A percentile compares a stretch with the other conserved stretches of the same genome.
Evolutionary conservation across 2,113 vertebrate genomes (phyloP).

Genomic region (Taurulus bubalis): DNA sequence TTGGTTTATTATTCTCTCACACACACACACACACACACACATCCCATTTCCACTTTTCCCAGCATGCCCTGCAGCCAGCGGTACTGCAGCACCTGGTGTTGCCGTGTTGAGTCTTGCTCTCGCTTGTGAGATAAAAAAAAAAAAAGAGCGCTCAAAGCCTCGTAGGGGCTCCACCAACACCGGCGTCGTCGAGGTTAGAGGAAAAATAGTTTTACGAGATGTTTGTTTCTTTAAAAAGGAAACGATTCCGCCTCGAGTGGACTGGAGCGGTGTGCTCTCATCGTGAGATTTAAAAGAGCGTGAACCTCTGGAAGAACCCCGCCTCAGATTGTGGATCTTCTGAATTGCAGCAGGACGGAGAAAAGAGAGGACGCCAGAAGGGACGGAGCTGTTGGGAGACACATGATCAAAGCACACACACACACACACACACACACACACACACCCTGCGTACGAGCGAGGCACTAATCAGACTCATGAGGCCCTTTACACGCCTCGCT

Average conservation of each 20-base stretch:
- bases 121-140: slow-evolving; percentile 25
- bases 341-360: slow-evolving; percentile 26
- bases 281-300: slow-evolving; percentile 1
- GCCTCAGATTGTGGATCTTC: slow-evolving; percentile 15
- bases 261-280: background rate
- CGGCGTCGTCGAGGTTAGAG: slow-evolving; percentile 38
- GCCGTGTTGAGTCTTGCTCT: slow-evolving; percentile 47
- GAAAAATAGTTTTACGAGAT: slow-evolving; percentile 4
- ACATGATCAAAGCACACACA: slow-evolving; percentile 24
- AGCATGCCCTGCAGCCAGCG: slow-evolving; percentile 56
- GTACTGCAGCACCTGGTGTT: slow-evolving; percentile 62
- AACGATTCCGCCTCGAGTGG: slow-evolving; percentile 22
- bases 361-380: slow-evolving; percentile 7
- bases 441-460: background rate
- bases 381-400: slow-evolving; percentile 24
- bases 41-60: slow-evolving; percentile 45
- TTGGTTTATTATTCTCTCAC: slow-evolving; percentile 51
- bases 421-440: background rate
- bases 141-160: slow-evolving; percentile 41
- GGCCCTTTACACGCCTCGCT: slow-evolving; percentile 55
- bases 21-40: slow-evolving; percentile 13
- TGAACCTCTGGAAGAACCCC: no score
- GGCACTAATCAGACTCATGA: slow-evolving; percentile 69
- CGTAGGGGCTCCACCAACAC: slow-evolving; percentile 11
- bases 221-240: slow-evolving; percentile 6